Evolutionary conservation across 2,888 invertebrate species (phyloP), one percentile per base, ranked within the genome.

Genomic region (Zygogramma bicolorata): DNA sequence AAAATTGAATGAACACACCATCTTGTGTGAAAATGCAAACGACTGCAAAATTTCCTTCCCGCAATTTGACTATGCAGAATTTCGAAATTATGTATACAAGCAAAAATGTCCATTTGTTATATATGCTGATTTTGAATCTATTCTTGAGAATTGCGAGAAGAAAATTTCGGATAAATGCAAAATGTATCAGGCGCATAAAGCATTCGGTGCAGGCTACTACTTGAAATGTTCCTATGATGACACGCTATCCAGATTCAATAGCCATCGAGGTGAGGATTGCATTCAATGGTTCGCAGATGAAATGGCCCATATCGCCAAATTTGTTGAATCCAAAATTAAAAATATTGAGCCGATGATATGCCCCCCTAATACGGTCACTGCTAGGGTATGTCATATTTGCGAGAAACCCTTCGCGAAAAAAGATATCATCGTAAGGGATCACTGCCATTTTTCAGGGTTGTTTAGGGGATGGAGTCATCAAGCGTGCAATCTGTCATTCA

Each of bases 401-500:
- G 42, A 42, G 22, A 63, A 75, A 38, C n/a, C 18, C 3, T 75
- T 79, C 59, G 31, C 8, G 8, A 25, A 29, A n/a, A 10, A 53
- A 38, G 69, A 80, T 29, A 72, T 65, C 20, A 74, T 76, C 53
- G 81, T 82, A 22, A 59, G 70, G 2, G 81, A 49, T 4, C 49
- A 49, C 20, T 20, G 22, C 20, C 49, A 22, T 20, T 49, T 49
- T 22, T 10, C 18, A 20, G 49, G 18, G 0, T 22, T 20, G 22
- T 1, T 49, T 20, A 49, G 49, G 49, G 49, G 42, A 0, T 74
- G 76, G 7, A 79, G 81, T 6, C 82, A 83, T 74, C 71, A 76
- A 27, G 57, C 15, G 13, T 84, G 84, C 62, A 85, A 86, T 76
- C 42, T 86, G 27, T 81, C 83, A 66, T 85, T 74, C 71, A 75